Base-by-base conservation (phyloP, 2,113 vertebrate genomes). In the Gobiocypris rarus region DNA sequence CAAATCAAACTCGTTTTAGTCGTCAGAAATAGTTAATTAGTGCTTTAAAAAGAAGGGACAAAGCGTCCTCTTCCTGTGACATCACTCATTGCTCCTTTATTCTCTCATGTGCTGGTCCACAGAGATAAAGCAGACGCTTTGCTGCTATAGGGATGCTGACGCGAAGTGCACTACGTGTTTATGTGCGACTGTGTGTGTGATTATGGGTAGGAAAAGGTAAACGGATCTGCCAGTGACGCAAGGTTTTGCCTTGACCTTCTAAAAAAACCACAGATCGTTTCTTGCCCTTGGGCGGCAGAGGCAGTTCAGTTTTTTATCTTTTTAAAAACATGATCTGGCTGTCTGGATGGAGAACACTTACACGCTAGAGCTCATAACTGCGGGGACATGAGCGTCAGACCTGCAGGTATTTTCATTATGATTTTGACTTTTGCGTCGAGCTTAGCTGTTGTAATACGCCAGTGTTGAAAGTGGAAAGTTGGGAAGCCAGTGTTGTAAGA, bases 341-440 rank as follows among this genome's bases (percentile, higher is more conserved):
- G 19, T 75, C 50, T 75, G 31, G 31, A 69, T 70, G 50, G 28
- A 82, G 45, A 58, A 78, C 71, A 48, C 11, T 61, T 81, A n/a
- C 78, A 7, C 38, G 54, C 59, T 63, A 61, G 28, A 19, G 26
- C 48, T 52, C 26, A 70, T 54, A 73, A 78, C 63, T 70, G 28
- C 75, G 56, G 83, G 83, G 87, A 85, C 45, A 81, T 86, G 76
- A 87, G 75, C 34, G 83, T 90, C 43, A 84, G 70, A 71, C 89
- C 88, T 83, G 83, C 82, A 88, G 89, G 89, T 90, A 87, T 52
- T 56, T 43, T 65, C 48, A 19, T 41, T 74, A 10, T 43, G 34
- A 24, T 6, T 34, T 75, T 19, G 8, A 52, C 13, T n/a, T 54
- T 75, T 48, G 15, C 19, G 63, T 67, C 19, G 31, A 41, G 15